Base-by-base conservation (phyloP, 2,888 invertebrate species). In the Cotesia congregata region DNA sequence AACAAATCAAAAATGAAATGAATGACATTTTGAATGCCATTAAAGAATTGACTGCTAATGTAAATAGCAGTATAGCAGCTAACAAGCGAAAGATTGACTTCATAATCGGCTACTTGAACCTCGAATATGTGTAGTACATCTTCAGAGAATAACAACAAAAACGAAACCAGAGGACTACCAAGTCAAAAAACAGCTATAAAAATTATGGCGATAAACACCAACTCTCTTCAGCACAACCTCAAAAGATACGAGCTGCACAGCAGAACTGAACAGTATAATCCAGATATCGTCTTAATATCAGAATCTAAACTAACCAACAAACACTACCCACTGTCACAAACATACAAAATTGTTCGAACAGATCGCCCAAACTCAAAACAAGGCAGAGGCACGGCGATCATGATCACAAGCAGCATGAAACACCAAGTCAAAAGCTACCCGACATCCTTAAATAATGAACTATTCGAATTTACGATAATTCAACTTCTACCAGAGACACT, bases 381-480 rank as follows among this genome's bases (percentile, higher is more conserved):
- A 40, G 40, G 40, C 6, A 1, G 40, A 40, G 40, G 40, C 5
- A 40, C 40, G 5, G 40, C 40, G 40, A 40, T 40, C 40, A 5
- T 40, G 40, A 40, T 40, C 6, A 40, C 0, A 40, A 40, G 6
- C 40, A 6, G 6, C 40, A 1, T 40, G 6, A 6, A 6, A 6
- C 1, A 6, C 6, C 40, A 67, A 40, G 5, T 7, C 0, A 60
- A 71, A 0, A 40, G 15, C 0, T n/a, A 60, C n/a, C 67, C 70
- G 0, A 40, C 30, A 1, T 72, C 74, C 1, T 1, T 0, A 2
- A 72, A 41, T 7, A 77, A 77, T 6, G 7, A 41, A 1, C 61
- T 75, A 0, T 1, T 79, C 0, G 79, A 79, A 50, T 75, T 20
- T 0, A 67, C 67, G 38, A 1, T 79, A 6, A 5, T 40, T 40